Evolutionary conservation across 2,888 invertebrate genomes (phyloP), one percentile per base, ranked within the genome.

Genomic region (Neuroscelio doddi): DNA sequence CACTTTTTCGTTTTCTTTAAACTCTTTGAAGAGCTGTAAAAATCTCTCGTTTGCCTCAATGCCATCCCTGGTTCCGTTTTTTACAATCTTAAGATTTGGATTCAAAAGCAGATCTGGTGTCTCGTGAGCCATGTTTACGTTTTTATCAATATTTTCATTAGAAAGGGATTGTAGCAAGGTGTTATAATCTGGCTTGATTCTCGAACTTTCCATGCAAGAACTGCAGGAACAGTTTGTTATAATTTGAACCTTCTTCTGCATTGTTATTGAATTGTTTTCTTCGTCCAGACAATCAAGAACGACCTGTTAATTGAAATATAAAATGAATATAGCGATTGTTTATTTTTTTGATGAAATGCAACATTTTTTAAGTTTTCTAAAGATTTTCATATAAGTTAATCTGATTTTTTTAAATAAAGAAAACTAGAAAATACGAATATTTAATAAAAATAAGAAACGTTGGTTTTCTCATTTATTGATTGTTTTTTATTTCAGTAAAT

Each of bases 161-260:
- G 76, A 14, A 2, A 83, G 65, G 0, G 82, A 75, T 14, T 81
- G 83, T 1, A 83, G 71, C 0, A 83, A 67, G 8, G 77, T 80
- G 52, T 80, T 82, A 64, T 85, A 81, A 30, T 85, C 85, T 0
- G 82, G 76, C 36, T 81, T 79, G 66, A 81, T 80, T 42, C 76
- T 79, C 15, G 82, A 81, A 0, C 85, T 84, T 55, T 87, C 87
- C 65, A 87, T 86, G 72, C 90, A 90, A 0, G 89, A 87, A 58
- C 87, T 87, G 77, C 91, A 91, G 10, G 89, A 88, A 73, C 91
- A 91, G 71, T 90, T 90, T 10, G 87, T 87, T 55, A 91, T 91
- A 51, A 90, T 87, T 78, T 91, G 89, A 0, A 91, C 89, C 15
- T 87, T 86, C 79, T 90, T 90, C 57, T 88, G 87, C 75, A 89